phyloP scores from a whole-genome alignment of 2,888 invertebrate genomes.

The Tuberolachnus salignus region DNA sequence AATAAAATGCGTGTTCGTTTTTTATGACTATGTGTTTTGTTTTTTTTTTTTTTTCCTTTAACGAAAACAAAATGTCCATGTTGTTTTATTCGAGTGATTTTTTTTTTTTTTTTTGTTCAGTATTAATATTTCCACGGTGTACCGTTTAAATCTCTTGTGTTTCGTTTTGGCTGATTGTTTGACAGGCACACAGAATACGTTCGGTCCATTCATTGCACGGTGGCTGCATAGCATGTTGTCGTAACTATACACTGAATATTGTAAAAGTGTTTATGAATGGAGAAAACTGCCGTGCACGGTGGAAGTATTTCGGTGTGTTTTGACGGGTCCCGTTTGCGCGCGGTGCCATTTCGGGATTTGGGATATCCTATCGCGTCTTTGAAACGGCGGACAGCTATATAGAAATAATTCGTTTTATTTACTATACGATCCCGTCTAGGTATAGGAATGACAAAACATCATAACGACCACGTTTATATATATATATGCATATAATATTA shows the following conservation, averaged over 20 bases:
- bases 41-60: too few species aligned
- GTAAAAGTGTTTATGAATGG: slow-evolving; percentile 4
- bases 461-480: background rate
- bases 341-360: slow-evolving; percentile 12
- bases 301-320: slow-evolving; percentile 48
- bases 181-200: too few species aligned
- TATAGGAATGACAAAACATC: background rate
- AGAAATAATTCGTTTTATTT: slow-evolving; percentile 38
- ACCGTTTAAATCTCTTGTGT: too few species aligned
- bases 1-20: too few species aligned
- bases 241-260: background rate
- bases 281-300: background rate
- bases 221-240: background rate
- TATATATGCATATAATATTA: slow-evolving; percentile 6
- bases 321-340: slow-evolving; percentile 37
- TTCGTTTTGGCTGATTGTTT: background rate
- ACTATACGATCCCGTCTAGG: slow-evolving; percentile 7
- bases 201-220: background rate
- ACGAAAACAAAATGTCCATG: too few species aligned
- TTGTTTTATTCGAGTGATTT: too few species aligned
- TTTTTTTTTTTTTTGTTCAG: too few species aligned
- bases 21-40: too few species aligned
- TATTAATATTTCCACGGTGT: too few species aligned
- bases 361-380: slow-evolving; percentile 12
- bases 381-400: background rate